A percentile compares a stretch with the other conserved stretches of the same genome.
These are phyloP conservation scores for Craseonycteris thonglongyai DNA, from an alignment of 2,113 vertebrate genomes.

Conservation along the genomic window DNA sequence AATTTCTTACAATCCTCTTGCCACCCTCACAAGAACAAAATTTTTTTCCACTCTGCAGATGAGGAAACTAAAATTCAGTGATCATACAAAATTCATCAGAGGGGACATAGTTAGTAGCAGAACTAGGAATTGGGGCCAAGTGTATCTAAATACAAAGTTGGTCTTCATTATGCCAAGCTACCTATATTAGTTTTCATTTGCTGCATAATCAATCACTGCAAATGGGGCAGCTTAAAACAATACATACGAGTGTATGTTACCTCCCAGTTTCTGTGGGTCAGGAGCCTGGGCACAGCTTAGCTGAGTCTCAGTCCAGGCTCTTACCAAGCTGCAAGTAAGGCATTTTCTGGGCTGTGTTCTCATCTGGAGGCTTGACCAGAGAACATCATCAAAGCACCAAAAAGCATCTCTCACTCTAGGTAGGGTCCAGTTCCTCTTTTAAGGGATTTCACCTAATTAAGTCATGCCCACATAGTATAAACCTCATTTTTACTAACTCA, in stretches of 20 bases:
- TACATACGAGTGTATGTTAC: neutral
- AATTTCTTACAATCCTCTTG: neutral
- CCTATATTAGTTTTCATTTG: neutral
- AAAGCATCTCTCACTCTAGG: neutral
- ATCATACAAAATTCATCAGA: neutral
- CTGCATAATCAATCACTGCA: neutral
- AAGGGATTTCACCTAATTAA: neutral
- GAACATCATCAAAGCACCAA: neutral
- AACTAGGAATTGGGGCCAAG: neutral
- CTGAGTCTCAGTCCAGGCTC: neutral
- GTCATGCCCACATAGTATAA: neutral
- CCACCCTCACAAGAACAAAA: neutral
- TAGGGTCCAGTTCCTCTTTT: neutral
- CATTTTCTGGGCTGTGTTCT: neutral
- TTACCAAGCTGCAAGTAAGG: neutral
- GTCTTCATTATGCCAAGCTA: neutral
- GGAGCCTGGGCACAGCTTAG: neutral
- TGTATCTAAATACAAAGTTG: neutral
- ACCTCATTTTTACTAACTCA: neutral
- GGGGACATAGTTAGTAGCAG: neutral
- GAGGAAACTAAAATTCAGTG: neutral
- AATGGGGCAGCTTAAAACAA: neutral
- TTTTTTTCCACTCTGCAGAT: neutral
- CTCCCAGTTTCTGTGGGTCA: neutral
- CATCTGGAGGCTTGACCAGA: neutral